Evolutionary conservation across 1,140 invertebrate species (phyloP).

Genomic region (Dreissena rostriformis): DNA sequence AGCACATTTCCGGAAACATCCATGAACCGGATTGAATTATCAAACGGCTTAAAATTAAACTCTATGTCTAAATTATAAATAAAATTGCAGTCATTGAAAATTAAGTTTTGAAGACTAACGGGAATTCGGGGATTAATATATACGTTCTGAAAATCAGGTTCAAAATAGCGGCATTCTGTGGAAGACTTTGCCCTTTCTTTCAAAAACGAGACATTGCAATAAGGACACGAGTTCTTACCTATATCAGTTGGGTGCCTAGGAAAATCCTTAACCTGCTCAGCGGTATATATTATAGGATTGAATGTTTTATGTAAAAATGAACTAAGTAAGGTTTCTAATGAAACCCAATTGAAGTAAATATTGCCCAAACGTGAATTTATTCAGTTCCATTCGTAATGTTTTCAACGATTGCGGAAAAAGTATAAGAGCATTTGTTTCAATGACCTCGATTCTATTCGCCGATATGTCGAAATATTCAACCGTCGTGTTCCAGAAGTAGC

Average conservation of each 20-base stretch:
- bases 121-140: neutral
- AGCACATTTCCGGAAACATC: slow-evolving; percentile 9
- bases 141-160: neutral
- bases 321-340: neutral
- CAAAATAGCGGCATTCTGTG: neutral
- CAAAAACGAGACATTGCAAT: neutral
- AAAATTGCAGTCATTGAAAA: neutral
- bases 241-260: neutral
- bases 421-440: no score
- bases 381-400: neutral
- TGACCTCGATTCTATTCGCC: no score
- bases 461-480: no score
- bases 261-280: neutral
- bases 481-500: slow-evolving; percentile 53
- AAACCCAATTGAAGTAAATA: neutral
- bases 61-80: neutral
- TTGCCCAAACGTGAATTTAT: neutral
- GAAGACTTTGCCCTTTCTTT: neutral
- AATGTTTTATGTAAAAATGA: neutral
- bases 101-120: neutral
- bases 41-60: neutral
- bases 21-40: neutral
- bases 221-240: neutral
- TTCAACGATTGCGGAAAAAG: neutral
- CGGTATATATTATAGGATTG: neutral